Base-by-base conservation (phyloP, 2,113 vertebrate genomes). In the Melanerpes aurifrons region DNA sequence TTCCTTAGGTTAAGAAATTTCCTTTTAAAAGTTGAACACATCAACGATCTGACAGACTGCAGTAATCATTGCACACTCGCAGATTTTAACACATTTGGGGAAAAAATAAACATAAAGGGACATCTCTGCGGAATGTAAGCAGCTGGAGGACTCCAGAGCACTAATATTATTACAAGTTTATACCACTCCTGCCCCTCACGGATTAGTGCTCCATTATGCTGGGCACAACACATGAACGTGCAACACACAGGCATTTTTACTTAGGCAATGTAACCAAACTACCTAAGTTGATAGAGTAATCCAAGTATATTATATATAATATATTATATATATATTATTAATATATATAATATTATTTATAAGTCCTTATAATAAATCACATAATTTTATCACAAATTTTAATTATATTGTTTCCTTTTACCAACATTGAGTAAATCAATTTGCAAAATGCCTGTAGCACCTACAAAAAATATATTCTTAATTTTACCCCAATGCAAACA, bases 191-290 rank as follows among this genome's bases (percentile, higher is more conserved):
- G 61, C 6, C 10, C 7, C 40, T 73, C 25, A 11, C 17, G 66
- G 35, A 70, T 63, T 15, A 86, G 57, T 68, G 56, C 32, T 32
- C n/a, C 57, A 22, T 45, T 57, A 29, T 0, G 0, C 10, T 0
- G 0, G 29, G 20, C 1, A 4, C 11, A 15, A 78, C 28, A 69
- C 35, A 69, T n/a, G 62, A 75, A 79, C 25, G 31, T 3, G 26
- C 48, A 76, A 50, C 47, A 70, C 66, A 62, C 31, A 48, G 31
- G 12, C 25, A 6, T 21, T 81, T 68, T 87, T 72, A 14, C 45
- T 35, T 40, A 3, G 2, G 45, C 66, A 58, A n/a, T 10, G 40
- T 66, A 91, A 84, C n/a, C 82, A 62, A 85, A 37, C 58, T 45
- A 35, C 28, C 68, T 57, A 70, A 80, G 25, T 31, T 37, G 45